phyloP scores from a whole-genome alignment of 2,797 vertebrate species.

The Onychomys leucogaster region DNA sequence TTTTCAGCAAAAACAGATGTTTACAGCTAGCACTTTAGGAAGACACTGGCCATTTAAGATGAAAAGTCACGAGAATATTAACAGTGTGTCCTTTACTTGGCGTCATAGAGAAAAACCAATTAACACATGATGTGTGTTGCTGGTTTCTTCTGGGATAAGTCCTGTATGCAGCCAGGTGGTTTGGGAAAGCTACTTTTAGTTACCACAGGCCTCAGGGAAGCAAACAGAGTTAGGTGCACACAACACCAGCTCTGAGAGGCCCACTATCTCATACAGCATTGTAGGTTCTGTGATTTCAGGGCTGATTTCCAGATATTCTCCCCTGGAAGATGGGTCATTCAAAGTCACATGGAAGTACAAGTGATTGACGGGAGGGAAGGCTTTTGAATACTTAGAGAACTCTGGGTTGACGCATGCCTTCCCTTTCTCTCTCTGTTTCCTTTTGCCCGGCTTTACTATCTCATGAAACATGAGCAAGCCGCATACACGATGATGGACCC shows the following conservation, averaged over 20 bases:
- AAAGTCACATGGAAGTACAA: accelerated
- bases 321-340: background rate
- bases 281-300: background rate
- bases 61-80: background rate
- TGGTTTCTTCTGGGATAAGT: background rate
- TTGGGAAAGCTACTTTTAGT: background rate
- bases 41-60: background rate
- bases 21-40: background rate
- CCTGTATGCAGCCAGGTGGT: background rate
- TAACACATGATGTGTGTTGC: background rate
- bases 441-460: background rate
- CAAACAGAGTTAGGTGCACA: background rate
- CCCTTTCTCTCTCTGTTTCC: background rate
- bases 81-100: background rate
- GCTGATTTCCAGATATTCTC: background rate
- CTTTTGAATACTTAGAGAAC: background rate
- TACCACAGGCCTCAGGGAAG: background rate
- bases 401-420: background rate
- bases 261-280: background rate
- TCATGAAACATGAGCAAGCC: background rate
- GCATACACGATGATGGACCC: background rate
- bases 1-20: background rate
- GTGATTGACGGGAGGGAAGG: background rate
- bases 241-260: background rate
- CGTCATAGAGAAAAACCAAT: background rate